Evolutionary conservation across 1,140 invertebrate species (phyloP).

Genomic region (Dinothrombium tinctorium): DNA sequence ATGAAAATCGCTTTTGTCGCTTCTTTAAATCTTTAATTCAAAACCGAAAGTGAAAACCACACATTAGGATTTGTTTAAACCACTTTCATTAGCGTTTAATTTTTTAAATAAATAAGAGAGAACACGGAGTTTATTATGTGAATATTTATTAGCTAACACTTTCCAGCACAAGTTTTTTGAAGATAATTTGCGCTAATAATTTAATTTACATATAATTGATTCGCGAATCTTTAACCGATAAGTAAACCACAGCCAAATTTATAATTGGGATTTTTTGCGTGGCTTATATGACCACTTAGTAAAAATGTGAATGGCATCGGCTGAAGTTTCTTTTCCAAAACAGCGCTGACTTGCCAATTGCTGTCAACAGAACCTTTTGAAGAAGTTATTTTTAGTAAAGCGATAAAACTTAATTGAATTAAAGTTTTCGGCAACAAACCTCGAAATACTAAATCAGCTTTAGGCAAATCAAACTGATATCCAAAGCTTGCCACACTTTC

Average conservation of each 20-base stretch:
- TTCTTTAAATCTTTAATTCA: too few species aligned
- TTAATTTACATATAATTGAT: too few species aligned
- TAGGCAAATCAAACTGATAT: slow-evolving; percentile 88
- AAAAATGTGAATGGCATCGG: slow-evolving; percentile 80
- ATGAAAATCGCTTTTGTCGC: too few species aligned
- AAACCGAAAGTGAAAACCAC: too few species aligned
- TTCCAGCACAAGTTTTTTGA: too few species aligned
- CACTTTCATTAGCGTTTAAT: too few species aligned
- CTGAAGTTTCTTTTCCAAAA: slow-evolving; percentile 74
- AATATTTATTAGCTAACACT: too few species aligned
- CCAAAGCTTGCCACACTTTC: slow-evolving; percentile 77
- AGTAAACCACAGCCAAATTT: slow-evolving; percentile 3
- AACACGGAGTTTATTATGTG: too few species aligned
- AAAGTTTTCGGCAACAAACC: slow-evolving; percentile 29
- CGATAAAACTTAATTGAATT: neutral
- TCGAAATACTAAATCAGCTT: slow-evolving; percentile 76
- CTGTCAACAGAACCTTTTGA: slow-evolving; percentile 64
- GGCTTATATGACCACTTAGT: slow-evolving; percentile 75
- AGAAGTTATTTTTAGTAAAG: slow-evolving; percentile 5
- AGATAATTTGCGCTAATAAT: too few species aligned
- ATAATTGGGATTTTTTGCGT: slow-evolving; percentile 32
- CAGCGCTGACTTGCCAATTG: slow-evolving; percentile 81
- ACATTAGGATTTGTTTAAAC: too few species aligned
- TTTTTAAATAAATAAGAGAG: too few species aligned
- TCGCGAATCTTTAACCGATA: slow-evolving; percentile 3